Percentiles rank a stretch among this genome's conserved stretches.
phyloP scores from a whole-genome alignment of 2,113 vertebrate species.

The Vireo altiloquus region DNA sequence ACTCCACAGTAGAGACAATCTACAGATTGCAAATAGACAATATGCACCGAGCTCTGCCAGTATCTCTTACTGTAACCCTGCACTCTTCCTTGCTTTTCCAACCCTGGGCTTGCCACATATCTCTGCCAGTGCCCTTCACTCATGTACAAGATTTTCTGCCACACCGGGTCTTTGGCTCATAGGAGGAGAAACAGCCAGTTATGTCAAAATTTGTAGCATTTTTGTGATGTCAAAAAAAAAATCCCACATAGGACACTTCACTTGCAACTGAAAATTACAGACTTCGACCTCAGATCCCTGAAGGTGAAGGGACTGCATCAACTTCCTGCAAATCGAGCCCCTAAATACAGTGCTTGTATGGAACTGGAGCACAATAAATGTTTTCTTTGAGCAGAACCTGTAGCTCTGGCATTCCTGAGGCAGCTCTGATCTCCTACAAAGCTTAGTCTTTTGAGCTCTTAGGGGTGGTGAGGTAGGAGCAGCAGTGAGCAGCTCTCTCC shows the following conservation, averaged over 20 bases:
- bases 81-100: not conserved
- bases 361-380: conserved; percentile 15
- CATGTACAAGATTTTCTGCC: not conserved
- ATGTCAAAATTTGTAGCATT: not conserved
- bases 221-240: not conserved
- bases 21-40: not conserved
- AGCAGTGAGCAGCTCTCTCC: not conserved
- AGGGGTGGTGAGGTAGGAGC: not conserved
- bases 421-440: conserved; percentile 6
- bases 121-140: not conserved
- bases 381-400: conserved; percentile 41
- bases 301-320: not conserved
- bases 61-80: not conserved
- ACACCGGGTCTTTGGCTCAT: not conserved
- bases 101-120: not conserved
- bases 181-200: not conserved
- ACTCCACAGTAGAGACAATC: not conserved
- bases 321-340: conserved; percentile 11
- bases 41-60: not conserved
- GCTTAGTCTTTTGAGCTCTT: not conserved
- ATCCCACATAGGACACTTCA: not conserved
- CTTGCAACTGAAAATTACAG: conserved; percentile 20
- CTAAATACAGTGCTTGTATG: not conserved
- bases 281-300: conserved; percentile 3
- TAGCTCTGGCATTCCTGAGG: conserved; percentile 31